Base-by-base conservation (phyloP, 2,797 vertebrate species). In the Dendrocincla tyrannina region DNA sequence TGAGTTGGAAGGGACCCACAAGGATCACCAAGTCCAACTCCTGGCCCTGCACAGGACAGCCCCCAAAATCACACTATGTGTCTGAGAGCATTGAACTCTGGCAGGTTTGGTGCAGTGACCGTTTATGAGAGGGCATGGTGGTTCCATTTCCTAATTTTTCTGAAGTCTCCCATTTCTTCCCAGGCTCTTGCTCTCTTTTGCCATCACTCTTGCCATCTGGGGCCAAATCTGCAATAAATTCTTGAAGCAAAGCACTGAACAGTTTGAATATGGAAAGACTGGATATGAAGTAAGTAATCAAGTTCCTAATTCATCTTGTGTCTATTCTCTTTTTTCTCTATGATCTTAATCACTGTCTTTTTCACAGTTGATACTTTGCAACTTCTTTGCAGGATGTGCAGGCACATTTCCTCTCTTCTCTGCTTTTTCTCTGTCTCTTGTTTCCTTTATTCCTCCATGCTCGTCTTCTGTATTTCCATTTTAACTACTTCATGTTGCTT, bases 401-500 rank as follows among this genome's bases (percentile, higher is more conserved):
- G 46, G n/a, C 52, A 37, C 19, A 17, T 77, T 85, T 70, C 30
- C 19, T 84, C 42, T 50, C 64, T 50, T 76, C 84, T 30, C 23
- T 55, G 52, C 24, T 74, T 84, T 77, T 88, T 74, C 77, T 33
- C 1, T 50, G 46, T 46, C 82, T 85, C 9, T 77, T 63, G 3
- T 59, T 83, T 37, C 89, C 74, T 85, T 73, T 59, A 52, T 95
- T 86, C 72, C 62, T 91, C 44, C 47, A 9, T 6, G 3, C 70
- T 93, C 56, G 59, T 91, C 91, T 81, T 76, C 55, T 44, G 22
- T 66, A 56, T 72, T 79, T 93, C 75, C 79, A 66, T 64, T 89
- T 87, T 74, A 91, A 69, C 78, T 58, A 41, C 50, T 87, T 82
- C 49, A 47, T 39, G 95, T 94, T 93, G 92, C 93, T 92, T 91